A percentile compares a stretch with the other conserved stretches of the same genome.
Evolutionary conservation across 2,797 vertebrate genomes (phyloP).

Genomic region (Sebastes cheni): DNA sequence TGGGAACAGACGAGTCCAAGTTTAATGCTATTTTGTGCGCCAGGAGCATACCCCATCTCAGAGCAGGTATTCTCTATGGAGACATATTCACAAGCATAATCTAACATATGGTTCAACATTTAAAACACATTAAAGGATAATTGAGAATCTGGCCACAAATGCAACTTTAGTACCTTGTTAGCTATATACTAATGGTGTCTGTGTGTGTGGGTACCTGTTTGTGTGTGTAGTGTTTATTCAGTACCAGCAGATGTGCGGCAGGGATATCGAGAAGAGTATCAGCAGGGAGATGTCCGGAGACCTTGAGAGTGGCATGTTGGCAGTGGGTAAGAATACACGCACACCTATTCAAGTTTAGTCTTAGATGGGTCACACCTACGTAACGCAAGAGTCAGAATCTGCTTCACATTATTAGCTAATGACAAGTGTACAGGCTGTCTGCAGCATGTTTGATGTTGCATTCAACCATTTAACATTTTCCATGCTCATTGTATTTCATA

Average conservation of each 20-base stretch:
- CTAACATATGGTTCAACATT: background rate
- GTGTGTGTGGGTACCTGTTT: constrained; percentile 12
- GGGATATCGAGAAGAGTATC: constrained; percentile 95
- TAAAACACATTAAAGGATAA: background rate
- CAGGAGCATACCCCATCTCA: constrained; percentile 92
- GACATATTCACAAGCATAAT: background rate
- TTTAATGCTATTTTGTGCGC: constrained; percentile 96
- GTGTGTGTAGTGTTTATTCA: constrained; percentile 88
- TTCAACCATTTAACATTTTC: background rate
- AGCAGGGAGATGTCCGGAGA: constrained; percentile 96
- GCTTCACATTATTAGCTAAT: background rate
- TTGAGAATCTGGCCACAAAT: background rate
- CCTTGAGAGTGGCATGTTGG: constrained; percentile 95
- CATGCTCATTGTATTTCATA: background rate
- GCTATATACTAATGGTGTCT: background rate
- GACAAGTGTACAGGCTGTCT: background rate
- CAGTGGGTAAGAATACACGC: constrained; percentile 88
- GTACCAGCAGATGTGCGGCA: constrained; percentile 94
- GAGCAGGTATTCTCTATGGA: constrained; percentile 84
- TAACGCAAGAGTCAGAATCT: background rate
- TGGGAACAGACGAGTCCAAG: constrained; percentile 97
- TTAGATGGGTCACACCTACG: background rate
- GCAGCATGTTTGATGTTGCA: background rate
- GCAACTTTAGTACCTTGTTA: background rate
- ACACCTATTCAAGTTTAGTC: background rate